A percentile compares a stretch with the other conserved stretches of the same genome.
These are phyloP conservation scores for Microcebus griseorufus DNA, from an alignment of 2,113 vertebrate species.

Conservation along the genomic window DNA sequence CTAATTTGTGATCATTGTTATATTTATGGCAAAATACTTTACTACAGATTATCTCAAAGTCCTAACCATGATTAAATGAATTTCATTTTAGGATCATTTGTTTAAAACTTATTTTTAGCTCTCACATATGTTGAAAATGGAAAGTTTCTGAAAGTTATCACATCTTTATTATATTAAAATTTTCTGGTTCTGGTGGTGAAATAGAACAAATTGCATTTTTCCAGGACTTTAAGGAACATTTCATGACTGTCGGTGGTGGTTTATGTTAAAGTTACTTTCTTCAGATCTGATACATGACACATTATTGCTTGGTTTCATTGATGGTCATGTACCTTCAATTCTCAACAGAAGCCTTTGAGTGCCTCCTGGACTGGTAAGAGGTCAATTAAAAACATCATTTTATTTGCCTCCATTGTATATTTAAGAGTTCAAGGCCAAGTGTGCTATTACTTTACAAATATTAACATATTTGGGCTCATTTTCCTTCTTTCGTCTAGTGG, in stretches of 20 bases:
- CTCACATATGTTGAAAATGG: background rate
- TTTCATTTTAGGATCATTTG: conserved; percentile 1
- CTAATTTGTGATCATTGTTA: background rate
- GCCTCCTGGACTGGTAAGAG: background rate
- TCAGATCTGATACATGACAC: background rate
- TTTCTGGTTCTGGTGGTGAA: background rate
- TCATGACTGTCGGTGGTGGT: background rate
- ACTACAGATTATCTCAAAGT: background rate
- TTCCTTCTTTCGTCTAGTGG: background rate
- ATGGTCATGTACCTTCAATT: background rate
- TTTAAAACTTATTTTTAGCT: conserved; percentile 22
- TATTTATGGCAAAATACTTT: background rate
- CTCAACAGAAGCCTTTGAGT: background rate
- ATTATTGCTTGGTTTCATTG: conserved; percentile 17
- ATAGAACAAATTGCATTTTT: background rate
- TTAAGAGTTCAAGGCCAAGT: background rate
- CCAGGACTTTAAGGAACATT: background rate
- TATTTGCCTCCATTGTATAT: background rate
- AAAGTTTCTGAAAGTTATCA: background rate
- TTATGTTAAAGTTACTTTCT: background rate
- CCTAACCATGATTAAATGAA: background rate
- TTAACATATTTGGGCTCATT: background rate
- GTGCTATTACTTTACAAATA: background rate
- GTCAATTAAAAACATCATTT: background rate
- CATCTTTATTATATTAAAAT: background rate